These are phyloP conservation scores for Periparus ater DNA, from an alignment of 2,797 vertebrate genomes.

Conservation along the genomic window DNA sequence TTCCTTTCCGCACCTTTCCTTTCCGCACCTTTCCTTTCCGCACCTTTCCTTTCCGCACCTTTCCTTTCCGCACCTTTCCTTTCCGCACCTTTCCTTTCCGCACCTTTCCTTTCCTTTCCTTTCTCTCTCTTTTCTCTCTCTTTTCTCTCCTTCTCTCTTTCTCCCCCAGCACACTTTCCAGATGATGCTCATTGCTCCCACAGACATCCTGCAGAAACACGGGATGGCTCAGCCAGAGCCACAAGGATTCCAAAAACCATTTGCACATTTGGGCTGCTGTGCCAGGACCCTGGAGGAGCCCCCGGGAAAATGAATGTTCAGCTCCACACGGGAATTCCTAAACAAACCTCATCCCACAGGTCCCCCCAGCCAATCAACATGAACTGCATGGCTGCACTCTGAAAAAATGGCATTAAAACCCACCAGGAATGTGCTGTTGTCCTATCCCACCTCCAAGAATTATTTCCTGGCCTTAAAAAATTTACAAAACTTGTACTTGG, in stretches of 20 bases:
- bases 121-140: background rate
- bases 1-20: no score
- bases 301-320: background rate
- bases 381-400: background rate
- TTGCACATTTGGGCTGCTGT: background rate
- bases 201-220: background rate
- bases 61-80: no score
- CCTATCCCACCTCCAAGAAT: background rate
- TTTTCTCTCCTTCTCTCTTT: background rate
- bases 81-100: no score
- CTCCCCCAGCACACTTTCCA: background rate
- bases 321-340: background rate
- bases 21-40: no score
- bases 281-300: background rate
- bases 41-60: no score
- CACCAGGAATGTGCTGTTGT: fast-evolving
- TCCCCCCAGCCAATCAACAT: background rate
- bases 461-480: background rate
- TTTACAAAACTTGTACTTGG: background rate
- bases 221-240: background rate
- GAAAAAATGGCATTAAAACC: background rate
- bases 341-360: background rate
- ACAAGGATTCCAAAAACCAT: background rate
- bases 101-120: background rate
- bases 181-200: background rate